Base-by-base conservation (phyloP, 2,888 invertebrate species). In the Zelleria hepariella region DNA sequence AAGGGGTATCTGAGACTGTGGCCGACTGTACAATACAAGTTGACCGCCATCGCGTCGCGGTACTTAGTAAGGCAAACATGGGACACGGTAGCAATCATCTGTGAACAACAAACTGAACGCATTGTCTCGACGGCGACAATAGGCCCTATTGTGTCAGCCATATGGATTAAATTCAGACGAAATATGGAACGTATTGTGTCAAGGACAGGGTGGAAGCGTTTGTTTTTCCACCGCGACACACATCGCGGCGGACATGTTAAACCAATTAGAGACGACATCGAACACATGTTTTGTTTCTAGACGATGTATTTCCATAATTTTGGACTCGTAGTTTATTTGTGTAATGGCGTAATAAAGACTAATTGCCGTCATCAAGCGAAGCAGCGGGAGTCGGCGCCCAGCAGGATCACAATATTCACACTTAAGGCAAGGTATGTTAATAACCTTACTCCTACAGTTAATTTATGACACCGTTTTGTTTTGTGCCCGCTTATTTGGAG, bases 41-140 rank as follows among this genome's bases (percentile, higher is more conserved):
- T 42, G 68, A 72, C 73, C 67, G 66, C 7, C 32, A 15, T 10
- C 71, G 74, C 66, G 72, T 72, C 71, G 71, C 74, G 78, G 76
- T 80, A 83, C 86, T 86, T 78, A 80, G 73, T 76, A 79, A 78
- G 72, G 75, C 77, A 85, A 86, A 86, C 77, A 57, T n/a, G 69
- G 68, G 68, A 74, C 75, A 20, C 80, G 75, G 82, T 80, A 78
- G 80, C 78, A 72, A 71, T 70, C 70, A 72, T 69, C 72, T 76
- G 76, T 78, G 76, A 74, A 75, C 74, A 69, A 68, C 73, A 73
- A 75, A 70, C 68, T 70, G 70, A 68, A 61, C 68, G 66, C 15
- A 42, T 42, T 42, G 32, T 4, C 32, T 42, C 32, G 32, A 15
- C 32, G 15, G 32, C 10, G 15, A 42, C 15, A 15, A 15, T 4